Percentiles rank a stretch among this genome's conserved stretches.
Conservation (phyloP, 2,797 vertebrate genomes). For the Alca torda region DNA sequence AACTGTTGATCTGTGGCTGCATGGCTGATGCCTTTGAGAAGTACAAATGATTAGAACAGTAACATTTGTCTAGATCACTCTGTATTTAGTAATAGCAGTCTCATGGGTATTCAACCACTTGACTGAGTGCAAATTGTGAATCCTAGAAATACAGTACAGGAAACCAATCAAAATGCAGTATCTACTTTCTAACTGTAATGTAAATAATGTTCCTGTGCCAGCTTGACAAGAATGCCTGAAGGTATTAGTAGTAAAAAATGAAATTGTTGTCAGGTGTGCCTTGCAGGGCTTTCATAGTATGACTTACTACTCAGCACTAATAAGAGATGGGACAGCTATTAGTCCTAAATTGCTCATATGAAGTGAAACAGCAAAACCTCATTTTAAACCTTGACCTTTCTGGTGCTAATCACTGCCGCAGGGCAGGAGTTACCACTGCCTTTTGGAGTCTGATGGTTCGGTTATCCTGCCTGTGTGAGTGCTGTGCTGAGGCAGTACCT, state of each 20-base stretch:
- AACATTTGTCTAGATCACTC: constrained; percentile 30
- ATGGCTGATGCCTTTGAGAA: constrained; percentile 26
- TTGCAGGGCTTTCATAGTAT: neutral
- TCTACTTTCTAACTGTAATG: neutral
- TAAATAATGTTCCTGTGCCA: neutral
- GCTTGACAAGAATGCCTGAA: neutral
- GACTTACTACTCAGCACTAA: neutral
- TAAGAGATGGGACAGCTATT: constrained; percentile 36
- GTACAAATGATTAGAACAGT: neutral
- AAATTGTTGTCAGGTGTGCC: neutral
- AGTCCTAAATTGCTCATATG: constrained; percentile 24
- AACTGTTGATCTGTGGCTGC: neutral
- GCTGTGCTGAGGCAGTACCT: neutral
- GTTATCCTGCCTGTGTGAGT: neutral
- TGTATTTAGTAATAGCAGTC: neutral
- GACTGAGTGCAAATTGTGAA: constrained; percentile 17
- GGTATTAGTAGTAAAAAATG: neutral
- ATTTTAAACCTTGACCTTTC: constrained; percentile 54
- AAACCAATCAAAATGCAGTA: neutral
- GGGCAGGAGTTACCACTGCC: neutral
- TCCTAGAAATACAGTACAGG: neutral
- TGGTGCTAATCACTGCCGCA: constrained; percentile 13
- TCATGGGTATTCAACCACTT: constrained; percentile 8
- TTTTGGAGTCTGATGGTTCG: constrained; percentile 2
- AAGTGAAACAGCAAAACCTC: constrained; percentile 42